These are phyloP conservation scores for Microctenopoma steveboyesi DNA, from an alignment of 2,797 vertebrate genomes.

Conservation along the genomic window DNA sequence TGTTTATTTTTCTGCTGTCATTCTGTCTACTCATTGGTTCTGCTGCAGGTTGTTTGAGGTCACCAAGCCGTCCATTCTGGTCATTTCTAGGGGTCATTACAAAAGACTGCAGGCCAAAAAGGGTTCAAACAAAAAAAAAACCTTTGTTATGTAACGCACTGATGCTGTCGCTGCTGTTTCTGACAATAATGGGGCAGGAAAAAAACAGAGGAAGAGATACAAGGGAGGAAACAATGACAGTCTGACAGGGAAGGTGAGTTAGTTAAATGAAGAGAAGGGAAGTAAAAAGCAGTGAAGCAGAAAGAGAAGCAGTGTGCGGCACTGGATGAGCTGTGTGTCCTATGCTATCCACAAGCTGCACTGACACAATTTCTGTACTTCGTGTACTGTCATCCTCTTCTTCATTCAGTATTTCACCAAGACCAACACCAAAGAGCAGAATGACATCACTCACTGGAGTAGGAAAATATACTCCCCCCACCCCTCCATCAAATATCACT, in stretches of 20 bases:
- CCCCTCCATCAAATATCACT: constrained; percentile 54
- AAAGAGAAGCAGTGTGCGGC: constrained; percentile 9
- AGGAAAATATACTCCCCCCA: constrained; percentile 32
- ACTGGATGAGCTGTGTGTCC: constrained; percentile 15
- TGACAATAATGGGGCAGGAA: constrained; percentile 51
- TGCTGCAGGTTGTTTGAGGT: constrained; percentile 60
- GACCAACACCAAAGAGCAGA: constrained; percentile 55
- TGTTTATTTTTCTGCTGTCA: constrained; percentile 48
- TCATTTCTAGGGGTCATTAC: constrained; percentile 75
- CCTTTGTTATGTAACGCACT: constrained; percentile 80
- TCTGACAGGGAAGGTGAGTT: constrained; percentile 27
- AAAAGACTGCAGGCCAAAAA: constrained; percentile 72
- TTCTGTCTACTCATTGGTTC: constrained; percentile 63
- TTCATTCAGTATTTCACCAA: constrained; percentile 49
- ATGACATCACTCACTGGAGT: constrained; percentile 68
- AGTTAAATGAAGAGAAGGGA: constrained; percentile 15
- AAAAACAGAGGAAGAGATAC: constrained; percentile 20
- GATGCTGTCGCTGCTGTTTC: constrained; percentile 62
- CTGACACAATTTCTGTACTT: constrained; percentile 49
- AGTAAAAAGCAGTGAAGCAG: not conserved
- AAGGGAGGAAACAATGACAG: constrained; percentile 12
- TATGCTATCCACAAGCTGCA: constrained; percentile 44
- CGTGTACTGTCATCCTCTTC: constrained; percentile 53
- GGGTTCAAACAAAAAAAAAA: constrained; percentile 64
- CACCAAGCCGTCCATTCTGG: constrained; percentile 63